These are phyloP conservation scores for Hydriomena furcata DNA, from an alignment of 2,888 invertebrate species.

Conservation along the genomic window DNA sequence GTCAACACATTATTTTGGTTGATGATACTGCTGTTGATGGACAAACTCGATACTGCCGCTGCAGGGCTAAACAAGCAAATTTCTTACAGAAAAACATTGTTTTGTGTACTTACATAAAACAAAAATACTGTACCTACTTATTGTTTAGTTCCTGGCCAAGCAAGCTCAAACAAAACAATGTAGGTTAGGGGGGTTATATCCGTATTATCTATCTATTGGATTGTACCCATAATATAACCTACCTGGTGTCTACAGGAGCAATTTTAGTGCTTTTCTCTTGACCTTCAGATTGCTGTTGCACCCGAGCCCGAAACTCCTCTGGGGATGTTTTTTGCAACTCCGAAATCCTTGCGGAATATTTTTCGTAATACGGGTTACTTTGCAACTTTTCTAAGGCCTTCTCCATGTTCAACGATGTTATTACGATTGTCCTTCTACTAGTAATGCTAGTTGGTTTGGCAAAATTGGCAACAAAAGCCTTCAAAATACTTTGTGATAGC, in stretches of 20 bases:
- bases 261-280: slow-evolving; percentile 63
- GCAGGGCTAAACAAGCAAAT: too few species aligned
- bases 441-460: slow-evolving; percentile 2
- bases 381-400: slow-evolving; percentile 82
- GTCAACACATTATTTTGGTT: too few species aligned
- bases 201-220: too few species aligned
- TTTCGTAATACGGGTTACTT: slow-evolving; percentile 91
- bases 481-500: background rate
- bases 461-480: too few species aligned
- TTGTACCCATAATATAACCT: slow-evolving; percentile 14
- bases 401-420: slow-evolving; percentile 61
- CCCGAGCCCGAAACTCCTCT: slow-evolving; percentile 87
- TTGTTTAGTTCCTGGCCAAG: too few species aligned
- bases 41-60: too few species aligned
- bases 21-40: too few species aligned
- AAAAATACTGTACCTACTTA: too few species aligned
- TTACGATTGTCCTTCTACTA: slow-evolving; percentile 8
- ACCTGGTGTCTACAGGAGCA: slow-evolving; percentile 69
- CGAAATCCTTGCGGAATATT: slow-evolving; percentile 91
- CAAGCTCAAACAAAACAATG: too few species aligned
- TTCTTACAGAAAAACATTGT: too few species aligned
- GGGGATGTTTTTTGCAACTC: slow-evolving; percentile 89
- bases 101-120: too few species aligned
- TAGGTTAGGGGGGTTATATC: too few species aligned
- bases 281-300: slow-evolving; percentile 68